Conservation (phyloP, 2,113 vertebrate genomes). For the Ailuropoda melanoleuca region DNA sequence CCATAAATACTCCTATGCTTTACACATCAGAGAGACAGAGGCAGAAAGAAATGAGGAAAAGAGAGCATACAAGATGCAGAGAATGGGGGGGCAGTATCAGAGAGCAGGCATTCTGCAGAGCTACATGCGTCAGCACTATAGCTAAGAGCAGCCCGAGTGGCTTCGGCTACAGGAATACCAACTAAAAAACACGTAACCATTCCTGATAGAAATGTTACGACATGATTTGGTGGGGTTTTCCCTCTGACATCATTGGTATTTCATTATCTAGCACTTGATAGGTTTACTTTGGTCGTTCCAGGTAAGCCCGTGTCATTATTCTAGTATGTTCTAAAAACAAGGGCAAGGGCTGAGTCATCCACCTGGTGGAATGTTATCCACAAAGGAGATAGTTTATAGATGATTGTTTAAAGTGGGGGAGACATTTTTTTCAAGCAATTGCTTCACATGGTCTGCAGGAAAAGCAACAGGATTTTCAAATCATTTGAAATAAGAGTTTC, state of each 20-base stretch:
- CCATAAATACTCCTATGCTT: neutral
- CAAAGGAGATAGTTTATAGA: neutral
- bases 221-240: neutral
- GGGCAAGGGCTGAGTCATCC: neutral
- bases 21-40: neutral
- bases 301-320: neutral
- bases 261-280: neutral
- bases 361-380: neutral
- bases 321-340: neutral
- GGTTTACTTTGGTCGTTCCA: neutral
- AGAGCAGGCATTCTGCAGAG: neutral
- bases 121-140: rapidly evolving
- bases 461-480: neutral
- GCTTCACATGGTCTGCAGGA: neutral
- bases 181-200: neutral
- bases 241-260: neutral
- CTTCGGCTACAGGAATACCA: neutral
- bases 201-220: neutral
- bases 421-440: neutral
- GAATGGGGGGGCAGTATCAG: too few relatives aligned
- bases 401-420: neutral
- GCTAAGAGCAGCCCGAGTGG: neutral
- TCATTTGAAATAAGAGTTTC: neutral
- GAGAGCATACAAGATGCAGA: neutral
- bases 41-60: neutral